Conservation (phyloP, 2,888 invertebrate species). For the Aporophyla nigra region DNA sequence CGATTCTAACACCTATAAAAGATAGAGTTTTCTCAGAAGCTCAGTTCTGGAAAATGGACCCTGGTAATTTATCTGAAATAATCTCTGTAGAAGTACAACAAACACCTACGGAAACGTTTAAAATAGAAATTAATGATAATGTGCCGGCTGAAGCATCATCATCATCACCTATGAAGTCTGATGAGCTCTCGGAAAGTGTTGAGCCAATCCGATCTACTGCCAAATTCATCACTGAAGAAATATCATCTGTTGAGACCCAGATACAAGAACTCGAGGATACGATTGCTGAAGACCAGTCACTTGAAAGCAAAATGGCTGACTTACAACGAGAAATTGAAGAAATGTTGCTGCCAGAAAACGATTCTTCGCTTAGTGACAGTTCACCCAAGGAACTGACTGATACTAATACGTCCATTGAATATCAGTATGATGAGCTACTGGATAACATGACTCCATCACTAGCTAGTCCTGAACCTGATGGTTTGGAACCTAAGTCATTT, state of each 20-base stretch:
- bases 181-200: constrained; percentile 36
- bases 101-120: constrained; percentile 49
- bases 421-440: constrained; percentile 78
- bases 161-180: constrained; percentile 9
- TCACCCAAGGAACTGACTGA: constrained; percentile 81
- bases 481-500: constrained; percentile 58
- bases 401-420: constrained; percentile 78
- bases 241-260: constrained; percentile 62
- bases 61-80: constrained; percentile 77
- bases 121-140: constrained; percentile 50
- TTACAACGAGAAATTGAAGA: constrained; percentile 89
- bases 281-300: constrained; percentile 83
- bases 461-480: constrained; percentile 83
- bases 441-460: constrained; percentile 82
- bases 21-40: constrained; percentile 86
- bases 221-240: constrained; percentile 68
- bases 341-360: constrained; percentile 87
- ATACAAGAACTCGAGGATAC: constrained; percentile 65
- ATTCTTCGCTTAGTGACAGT: constrained; percentile 83
- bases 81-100: constrained; percentile 76
- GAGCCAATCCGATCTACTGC: constrained; percentile 40
- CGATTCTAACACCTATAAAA: constrained; percentile 85
- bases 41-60: constrained; percentile 86
- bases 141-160: constrained; percentile 17
- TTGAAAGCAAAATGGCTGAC: constrained; percentile 88